These are phyloP conservation scores for Isurus oxyrinchus DNA, from an alignment of 2,113 vertebrate species.

Conservation along the genomic window DNA sequence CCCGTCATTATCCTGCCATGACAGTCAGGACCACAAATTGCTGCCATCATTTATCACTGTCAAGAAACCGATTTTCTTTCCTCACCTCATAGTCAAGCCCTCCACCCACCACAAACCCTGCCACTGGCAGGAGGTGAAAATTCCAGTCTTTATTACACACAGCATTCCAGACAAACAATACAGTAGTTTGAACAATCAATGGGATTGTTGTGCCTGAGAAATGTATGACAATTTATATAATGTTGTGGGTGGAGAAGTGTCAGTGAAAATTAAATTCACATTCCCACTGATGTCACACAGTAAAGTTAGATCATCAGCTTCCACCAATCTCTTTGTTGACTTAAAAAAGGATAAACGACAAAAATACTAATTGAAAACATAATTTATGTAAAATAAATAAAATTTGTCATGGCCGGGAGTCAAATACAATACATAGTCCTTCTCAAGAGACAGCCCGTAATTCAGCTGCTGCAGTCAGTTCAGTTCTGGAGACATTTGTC, in stretches of 20 bases:
- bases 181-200: background rate
- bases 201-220: background rate
- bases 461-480: background rate
- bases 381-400: conserved; percentile 28
- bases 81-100: too few relatives aligned
- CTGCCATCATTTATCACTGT: too few relatives aligned
- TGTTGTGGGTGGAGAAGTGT: background rate
- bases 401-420: background rate
- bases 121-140: too few relatives aligned
- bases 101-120: too few relatives aligned
- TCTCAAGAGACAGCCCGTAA: background rate
- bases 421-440: background rate
- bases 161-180: background rate
- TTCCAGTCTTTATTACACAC: background rate
- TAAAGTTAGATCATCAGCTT: background rate
- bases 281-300: background rate
- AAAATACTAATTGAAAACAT: background rate
- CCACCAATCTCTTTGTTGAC: background rate
- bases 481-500: background rate
- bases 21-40: too few relatives aligned
- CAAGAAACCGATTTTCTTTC: too few relatives aligned
- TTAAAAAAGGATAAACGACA: background rate
- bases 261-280: conserved; percentile 1
- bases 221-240: background rate
- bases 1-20: too few relatives aligned